Conservation (phyloP, 2,113 vertebrate genomes). For the Picathartes gymnocephalus region DNA sequence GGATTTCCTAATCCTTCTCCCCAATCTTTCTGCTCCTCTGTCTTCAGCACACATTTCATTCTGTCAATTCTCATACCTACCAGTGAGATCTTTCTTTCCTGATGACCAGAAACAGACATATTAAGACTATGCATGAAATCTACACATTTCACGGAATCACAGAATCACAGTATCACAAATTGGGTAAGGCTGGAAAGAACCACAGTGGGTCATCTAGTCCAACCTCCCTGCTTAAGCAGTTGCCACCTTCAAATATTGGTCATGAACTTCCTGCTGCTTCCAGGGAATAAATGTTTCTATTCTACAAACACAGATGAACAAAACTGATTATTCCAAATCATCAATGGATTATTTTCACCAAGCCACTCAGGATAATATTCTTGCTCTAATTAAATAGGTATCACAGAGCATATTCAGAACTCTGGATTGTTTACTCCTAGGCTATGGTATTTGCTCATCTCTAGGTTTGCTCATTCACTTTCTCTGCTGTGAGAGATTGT, state of each 20-base stretch:
- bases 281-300: not conserved
- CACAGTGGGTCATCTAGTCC: not conserved
- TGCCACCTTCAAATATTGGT: not conserved
- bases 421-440: not conserved
- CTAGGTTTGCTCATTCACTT: not conserved
- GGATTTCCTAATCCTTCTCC: not conserved
- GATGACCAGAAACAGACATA: not conserved
- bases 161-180: not conserved
- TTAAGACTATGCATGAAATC: not conserved
- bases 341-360: not conserved
- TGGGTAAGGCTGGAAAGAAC: not conserved
- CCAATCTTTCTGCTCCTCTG: not conserved
- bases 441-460: not conserved
- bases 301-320: not conserved
- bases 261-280: not conserved
- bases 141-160: not conserved
- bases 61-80: not conserved
- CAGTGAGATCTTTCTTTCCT: not conserved
- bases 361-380: not conserved
- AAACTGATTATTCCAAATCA: not conserved
- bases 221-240: not conserved
- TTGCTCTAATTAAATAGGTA: not conserved
- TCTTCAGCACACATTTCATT: not conserved
- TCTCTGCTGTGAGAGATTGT: conserved; percentile 43
- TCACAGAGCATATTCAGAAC: not conserved